phyloP scores from a whole-genome alignment of 2,113 vertebrate genomes.

The Haemorhous mexicanus region DNA sequence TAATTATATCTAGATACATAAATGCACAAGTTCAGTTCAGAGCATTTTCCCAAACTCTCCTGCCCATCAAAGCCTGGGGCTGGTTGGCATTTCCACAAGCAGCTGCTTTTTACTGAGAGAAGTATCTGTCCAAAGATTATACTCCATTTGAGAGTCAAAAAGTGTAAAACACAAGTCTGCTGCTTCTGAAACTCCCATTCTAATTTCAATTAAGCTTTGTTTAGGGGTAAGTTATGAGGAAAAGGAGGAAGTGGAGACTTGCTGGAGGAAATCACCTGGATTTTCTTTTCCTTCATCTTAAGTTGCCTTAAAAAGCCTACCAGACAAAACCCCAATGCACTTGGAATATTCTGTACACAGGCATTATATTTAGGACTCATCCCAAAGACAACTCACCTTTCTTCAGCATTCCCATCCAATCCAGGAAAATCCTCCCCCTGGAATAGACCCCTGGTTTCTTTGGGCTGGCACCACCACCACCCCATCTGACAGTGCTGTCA shows the following conservation, averaged over 20 bases:
- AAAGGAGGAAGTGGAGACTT: not conserved
- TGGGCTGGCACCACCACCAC: not conserved
- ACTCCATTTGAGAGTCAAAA: not conserved
- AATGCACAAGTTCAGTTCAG: not conserved
- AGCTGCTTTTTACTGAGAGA: not conserved
- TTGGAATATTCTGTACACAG: not conserved
- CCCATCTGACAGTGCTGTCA: not conserved
- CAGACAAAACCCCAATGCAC: not conserved
- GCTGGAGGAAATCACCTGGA: not conserved
- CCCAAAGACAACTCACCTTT: not conserved
- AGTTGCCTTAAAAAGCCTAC: not conserved
- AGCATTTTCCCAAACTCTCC: not conserved
- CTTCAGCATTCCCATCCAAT: not conserved
- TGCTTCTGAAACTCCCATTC: not conserved
- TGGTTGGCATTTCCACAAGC: not conserved
- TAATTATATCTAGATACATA: not conserved
- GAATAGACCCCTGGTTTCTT: not conserved
- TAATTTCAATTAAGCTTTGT: not conserved
- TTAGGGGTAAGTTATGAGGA: not conserved
- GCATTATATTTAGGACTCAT: not conserved
- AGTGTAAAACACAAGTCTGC: not conserved
- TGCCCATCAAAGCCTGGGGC: not conserved
- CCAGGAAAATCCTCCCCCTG: not conserved
- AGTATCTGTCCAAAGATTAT: not conserved
- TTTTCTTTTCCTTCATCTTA: not conserved